phyloP scores from a whole-genome alignment of 2,797 vertebrate genomes.

The Aselliscus stoliczkanus region DNA sequence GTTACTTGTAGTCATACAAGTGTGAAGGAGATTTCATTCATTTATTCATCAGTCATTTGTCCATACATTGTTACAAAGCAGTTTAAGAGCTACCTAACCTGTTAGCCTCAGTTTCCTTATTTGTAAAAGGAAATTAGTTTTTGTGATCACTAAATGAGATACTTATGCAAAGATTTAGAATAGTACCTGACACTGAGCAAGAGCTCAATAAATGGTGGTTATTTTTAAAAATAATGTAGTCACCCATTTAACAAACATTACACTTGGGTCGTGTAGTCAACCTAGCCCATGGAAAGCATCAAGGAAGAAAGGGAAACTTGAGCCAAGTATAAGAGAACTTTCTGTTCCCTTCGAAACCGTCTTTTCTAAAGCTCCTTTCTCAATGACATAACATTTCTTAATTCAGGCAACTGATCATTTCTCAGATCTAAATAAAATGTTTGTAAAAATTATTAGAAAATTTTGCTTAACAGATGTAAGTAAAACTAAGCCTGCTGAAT shows the following conservation, averaged over 20 bases:
- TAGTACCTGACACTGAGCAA: neutral
- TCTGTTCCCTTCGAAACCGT: neutral
- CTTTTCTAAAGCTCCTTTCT: neutral
- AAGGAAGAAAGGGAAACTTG: neutral
- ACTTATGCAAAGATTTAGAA: neutral
- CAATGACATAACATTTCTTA: neutral
- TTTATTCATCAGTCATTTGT: neutral
- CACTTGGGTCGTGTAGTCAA: neutral
- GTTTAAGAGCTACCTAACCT: neutral
- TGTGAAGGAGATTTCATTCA: neutral
- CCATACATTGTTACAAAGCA: neutral
- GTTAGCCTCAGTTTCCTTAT: neutral
- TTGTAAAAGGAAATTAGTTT: neutral
- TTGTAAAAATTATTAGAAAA: neutral
- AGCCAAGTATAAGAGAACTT: neutral
- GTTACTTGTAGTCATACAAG: neutral
- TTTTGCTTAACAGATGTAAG: neutral
- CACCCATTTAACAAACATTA: neutral
- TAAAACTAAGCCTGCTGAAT: neutral
- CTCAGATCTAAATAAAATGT: neutral
- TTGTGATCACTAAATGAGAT: neutral
- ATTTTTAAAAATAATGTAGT: neutral
- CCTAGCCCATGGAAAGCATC: accelerated
- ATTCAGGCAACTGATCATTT: neutral
- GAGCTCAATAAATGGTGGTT: neutral